Evolutionary conservation across 2,888 invertebrate genomes (phyloP).

Genomic region (Nomada lathburiana): DNA sequence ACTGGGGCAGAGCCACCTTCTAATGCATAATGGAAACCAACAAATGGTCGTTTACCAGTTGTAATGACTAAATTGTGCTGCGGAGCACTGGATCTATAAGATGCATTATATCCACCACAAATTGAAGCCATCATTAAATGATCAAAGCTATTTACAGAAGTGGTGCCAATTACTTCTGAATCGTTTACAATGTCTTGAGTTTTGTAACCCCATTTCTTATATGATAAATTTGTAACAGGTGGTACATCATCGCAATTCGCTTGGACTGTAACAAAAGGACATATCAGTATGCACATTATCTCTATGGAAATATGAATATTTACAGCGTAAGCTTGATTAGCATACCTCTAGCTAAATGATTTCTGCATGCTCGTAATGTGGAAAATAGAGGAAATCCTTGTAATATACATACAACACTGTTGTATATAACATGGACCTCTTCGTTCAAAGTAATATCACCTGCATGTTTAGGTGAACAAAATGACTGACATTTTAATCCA

Average conservation of each 20-base stretch:
- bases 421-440: constrained; percentile 91
- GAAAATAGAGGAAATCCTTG: constrained; percentile 92
- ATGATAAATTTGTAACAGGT: constrained; percentile 88
- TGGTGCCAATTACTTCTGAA: constrained; percentile 90
- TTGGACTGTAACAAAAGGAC: constrained; percentile 86
- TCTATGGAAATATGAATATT: neutral
- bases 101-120: constrained; percentile 90
- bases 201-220: constrained; percentile 95
- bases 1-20: constrained; percentile 94
- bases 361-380: constrained; percentile 91
- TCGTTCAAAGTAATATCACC: constrained; percentile 85
- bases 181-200: constrained; percentile 91
- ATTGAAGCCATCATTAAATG: constrained; percentile 93
- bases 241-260: constrained; percentile 88
- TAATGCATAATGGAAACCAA: constrained; percentile 95
- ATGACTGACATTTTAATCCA: constrained; percentile 92
- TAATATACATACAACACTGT: constrained; percentile 89
- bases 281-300: neutral
- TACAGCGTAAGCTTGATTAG: neutral
- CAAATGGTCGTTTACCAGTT: constrained; percentile 92
- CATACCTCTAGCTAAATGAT: constrained; percentile 92
- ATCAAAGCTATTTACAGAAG: constrained; percentile 92
- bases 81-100: constrained; percentile 90
- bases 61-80: constrained; percentile 91
- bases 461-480: constrained; percentile 84